A percentile compares a stretch with the other conserved stretches of the same genome.
phyloP scores from a whole-genome alignment of 2,888 invertebrate genomes.

The Molanna angustata region DNA sequence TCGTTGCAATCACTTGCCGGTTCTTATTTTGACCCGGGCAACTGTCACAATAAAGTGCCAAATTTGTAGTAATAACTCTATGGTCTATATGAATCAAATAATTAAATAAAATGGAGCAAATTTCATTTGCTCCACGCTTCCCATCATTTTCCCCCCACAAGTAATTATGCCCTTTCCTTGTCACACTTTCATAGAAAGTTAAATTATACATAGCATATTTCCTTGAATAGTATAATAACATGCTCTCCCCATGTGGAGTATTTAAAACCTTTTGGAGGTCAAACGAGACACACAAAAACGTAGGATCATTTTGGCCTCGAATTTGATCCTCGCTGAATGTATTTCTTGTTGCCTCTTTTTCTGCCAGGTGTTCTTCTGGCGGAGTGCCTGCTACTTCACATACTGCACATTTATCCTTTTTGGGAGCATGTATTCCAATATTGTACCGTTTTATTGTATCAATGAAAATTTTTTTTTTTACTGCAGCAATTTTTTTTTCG shows the following conservation, averaged over 20 bases:
- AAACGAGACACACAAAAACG: constrained; percentile 5
- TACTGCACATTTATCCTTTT: constrained; percentile 3
- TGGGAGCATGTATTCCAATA: constrained; percentile 3
- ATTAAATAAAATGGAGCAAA: not conserved
- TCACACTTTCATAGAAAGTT: not conserved
- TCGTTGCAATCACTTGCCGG: not conserved
- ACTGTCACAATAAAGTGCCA: not conserved
- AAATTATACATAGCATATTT: constrained; percentile 6
- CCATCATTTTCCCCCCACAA: constrained; percentile 1
- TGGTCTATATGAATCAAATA: not conserved
- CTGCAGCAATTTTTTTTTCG: not conserved
- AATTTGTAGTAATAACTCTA: not conserved
- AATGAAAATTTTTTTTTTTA: not conserved
- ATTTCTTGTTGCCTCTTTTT: not conserved
- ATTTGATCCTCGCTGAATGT: constrained; percentile 1
- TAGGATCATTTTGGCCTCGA: constrained; percentile 7
- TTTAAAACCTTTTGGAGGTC: constrained; percentile 8
- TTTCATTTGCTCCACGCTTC: not conserved
- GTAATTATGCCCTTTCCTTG: not conserved
- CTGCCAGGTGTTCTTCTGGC: constrained; percentile 1
- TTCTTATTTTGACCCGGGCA: not conserved
- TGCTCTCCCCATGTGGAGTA: constrained; percentile 6
- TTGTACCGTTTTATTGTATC: not conserved
- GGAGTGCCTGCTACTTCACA: not conserved
- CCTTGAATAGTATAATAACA: constrained; percentile 6